These are phyloP conservation scores for Trissolcus japonicus DNA, from an alignment of 2,888 invertebrate species.

Conservation along the genomic window DNA sequence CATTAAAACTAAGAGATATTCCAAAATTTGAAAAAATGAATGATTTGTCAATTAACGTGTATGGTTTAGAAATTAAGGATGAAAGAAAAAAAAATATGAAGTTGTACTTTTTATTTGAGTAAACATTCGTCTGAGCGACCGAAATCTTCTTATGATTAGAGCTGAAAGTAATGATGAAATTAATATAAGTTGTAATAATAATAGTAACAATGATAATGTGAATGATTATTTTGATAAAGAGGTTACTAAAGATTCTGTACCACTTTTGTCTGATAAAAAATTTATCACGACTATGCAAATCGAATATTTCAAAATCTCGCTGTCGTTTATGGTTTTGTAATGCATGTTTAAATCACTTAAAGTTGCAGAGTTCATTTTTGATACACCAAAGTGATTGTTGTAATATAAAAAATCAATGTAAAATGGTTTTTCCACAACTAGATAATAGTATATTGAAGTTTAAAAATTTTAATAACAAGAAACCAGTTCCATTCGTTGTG, in stretches of 20 bases:
- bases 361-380: slow-evolving; percentile 12
- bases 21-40: not conserved
- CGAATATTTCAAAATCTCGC: too few species aligned
- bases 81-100: not conserved
- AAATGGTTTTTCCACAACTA: slow-evolving; percentile 20
- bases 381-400: slow-evolving; percentile 4
- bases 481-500: slow-evolving; percentile 28
- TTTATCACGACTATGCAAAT: not conserved
- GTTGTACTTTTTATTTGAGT: not conserved
- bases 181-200: not conserved
- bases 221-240: too few species aligned
- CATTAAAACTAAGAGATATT: not conserved
- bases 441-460: slow-evolving; percentile 33
- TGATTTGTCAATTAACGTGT: not conserved
- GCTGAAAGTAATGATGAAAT: not conserved
- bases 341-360: slow-evolving; percentile 1
- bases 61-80: not conserved
- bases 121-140: not conserved
- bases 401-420: slow-evolving; percentile 23
- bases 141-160: not conserved
- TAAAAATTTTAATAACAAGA: slow-evolving; percentile 35
- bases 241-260: not conserved
- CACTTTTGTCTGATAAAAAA: not conserved
- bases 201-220: too few species aligned
- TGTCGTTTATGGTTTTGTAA: not conserved